Conservation (phyloP, 2,888 invertebrate species). For the Ochlodes sylvanus region DNA sequence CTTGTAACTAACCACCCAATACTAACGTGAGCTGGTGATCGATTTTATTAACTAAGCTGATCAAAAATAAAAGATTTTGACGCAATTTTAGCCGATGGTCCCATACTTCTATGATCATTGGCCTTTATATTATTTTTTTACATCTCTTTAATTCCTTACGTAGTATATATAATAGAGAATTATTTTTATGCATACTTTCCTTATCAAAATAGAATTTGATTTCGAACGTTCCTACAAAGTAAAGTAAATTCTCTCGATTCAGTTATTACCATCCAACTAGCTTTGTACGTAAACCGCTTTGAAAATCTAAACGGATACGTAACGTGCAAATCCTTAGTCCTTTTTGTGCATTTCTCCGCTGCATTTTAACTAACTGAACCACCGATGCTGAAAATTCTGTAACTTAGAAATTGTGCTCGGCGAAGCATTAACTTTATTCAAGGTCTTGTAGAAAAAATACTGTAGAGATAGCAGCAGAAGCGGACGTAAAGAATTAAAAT, state of each 20-base stretch:
- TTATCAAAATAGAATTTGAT: too few species aligned
- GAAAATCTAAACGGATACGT: constrained; percentile 12
- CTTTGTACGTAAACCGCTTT: constrained; percentile 7
- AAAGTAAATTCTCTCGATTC: too few species aligned
- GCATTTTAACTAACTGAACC: constrained; percentile 4
- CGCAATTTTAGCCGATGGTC: too few species aligned
- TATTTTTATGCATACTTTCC: too few species aligned
- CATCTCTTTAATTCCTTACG: neutral
- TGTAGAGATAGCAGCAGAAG: neutral
- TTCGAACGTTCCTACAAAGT: too few species aligned
- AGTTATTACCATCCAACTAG: constrained; percentile 1
- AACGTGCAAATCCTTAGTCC: constrained; percentile 12
- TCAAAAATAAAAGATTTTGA: too few species aligned
- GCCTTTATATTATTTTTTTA: constrained; percentile 13
- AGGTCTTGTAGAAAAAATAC: constrained; percentile 15
- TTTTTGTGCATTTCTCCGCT: constrained; percentile 11
- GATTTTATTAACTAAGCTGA: too few species aligned
- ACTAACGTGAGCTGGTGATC: too few species aligned
- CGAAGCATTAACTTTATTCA: constrained; percentile 2
- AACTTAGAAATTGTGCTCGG: constrained; percentile 2
- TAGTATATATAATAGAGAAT: too few species aligned
- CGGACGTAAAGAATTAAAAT: neutral
- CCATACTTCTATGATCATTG: too few species aligned
- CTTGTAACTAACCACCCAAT: too few species aligned
- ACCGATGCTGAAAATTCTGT: constrained; percentile 10